Conservation (phyloP, 2,113 vertebrate species). For the Dissostichus mawsoni region DNA sequence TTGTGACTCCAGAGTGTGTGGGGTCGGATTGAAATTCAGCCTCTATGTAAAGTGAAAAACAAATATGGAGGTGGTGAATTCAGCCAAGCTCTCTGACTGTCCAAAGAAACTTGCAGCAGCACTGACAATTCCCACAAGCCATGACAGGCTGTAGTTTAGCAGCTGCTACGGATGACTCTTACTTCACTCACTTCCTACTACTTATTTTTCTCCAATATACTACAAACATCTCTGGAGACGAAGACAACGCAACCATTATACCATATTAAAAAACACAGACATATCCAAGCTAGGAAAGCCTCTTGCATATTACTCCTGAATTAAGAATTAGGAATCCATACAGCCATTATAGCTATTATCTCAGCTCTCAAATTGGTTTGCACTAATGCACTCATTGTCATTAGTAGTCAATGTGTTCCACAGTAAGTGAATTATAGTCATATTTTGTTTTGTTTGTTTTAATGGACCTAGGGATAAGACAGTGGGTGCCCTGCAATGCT, state of each 20-base stretch:
- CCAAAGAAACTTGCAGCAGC: conserved; percentile 19
- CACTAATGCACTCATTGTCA: neutral
- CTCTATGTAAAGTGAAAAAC: conserved; percentile 3
- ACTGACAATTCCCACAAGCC: conserved; percentile 4
- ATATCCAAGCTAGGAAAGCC: neutral
- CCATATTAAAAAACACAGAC: neutral
- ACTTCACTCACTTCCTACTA: neutral
- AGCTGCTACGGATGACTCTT: neutral
- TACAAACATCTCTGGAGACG: neutral
- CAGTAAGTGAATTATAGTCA: neutral
- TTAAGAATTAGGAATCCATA: neutral
- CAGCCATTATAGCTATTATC: neutral
- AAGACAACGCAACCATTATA: neutral
- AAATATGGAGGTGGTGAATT: conserved; percentile 14
- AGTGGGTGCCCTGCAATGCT: no score
- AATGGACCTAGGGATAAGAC: neutral
- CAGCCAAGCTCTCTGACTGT: conserved; percentile 7
- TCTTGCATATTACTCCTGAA: neutral
- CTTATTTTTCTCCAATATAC: conserved; percentile 3
- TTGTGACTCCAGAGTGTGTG: no score
- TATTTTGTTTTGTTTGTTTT: neutral
- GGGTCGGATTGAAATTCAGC: no score
- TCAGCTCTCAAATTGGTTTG: neutral
- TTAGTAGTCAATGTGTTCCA: neutral
- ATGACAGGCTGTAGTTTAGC: conserved; percentile 3